phyloP scores from a whole-genome alignment of 2,888 invertebrate species.

The Lasioglossum figueresi region DNA sequence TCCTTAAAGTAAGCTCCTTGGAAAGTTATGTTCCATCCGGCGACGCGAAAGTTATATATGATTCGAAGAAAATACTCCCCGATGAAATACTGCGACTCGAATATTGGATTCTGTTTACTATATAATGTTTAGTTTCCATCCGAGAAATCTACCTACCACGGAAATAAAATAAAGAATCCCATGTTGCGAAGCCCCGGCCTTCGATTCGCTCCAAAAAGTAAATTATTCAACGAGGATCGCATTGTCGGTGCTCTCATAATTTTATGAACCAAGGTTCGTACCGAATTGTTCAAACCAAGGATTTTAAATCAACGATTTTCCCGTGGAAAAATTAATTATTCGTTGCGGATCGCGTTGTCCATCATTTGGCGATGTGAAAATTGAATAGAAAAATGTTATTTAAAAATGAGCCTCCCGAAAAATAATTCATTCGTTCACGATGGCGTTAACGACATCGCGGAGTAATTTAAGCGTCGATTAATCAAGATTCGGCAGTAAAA shows the following conservation, averaged over 20 bases:
- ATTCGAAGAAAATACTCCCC: conserved; percentile 48
- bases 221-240: neutral
- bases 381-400: neutral
- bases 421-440: neutral
- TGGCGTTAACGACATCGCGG: neutral
- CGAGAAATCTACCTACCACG: neutral
- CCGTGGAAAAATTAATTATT: neutral
- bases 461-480: neutral
- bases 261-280: too few species aligned
- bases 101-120: conserved; percentile 40
- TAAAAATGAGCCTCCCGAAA: neutral
- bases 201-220: neutral
- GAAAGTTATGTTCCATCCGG: conserved; percentile 49
- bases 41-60: conserved; percentile 49
- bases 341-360: neutral
- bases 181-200: neutral
- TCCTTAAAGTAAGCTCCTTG: conserved; percentile 37
- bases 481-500: neutral
- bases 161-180: neutral
- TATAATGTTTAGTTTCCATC: conserved; percentile 15
- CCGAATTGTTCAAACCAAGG: neutral
- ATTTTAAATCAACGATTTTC: too few species aligned
- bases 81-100: conserved; percentile 24
- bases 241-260: neutral
- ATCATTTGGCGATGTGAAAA: neutral